Base-by-base conservation (phyloP, 2,113 vertebrate species). In the Thryonomys swinderianus region DNA sequence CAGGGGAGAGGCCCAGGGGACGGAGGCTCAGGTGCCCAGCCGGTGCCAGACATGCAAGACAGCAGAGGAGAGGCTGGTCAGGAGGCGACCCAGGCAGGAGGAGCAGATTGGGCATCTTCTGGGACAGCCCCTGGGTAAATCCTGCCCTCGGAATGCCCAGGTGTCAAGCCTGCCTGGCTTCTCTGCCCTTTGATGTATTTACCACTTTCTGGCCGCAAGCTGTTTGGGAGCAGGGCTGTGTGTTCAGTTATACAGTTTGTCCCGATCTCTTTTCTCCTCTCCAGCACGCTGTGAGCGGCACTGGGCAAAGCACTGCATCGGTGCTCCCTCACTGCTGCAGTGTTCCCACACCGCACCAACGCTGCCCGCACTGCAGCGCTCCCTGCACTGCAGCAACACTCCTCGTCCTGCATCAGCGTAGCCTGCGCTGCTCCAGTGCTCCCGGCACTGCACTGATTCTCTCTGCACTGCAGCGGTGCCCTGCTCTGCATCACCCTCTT, bases 261-360 rank as follows among this genome's bases (percentile, higher is more conserved):
- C 45, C 45, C 34, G 42, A 0, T 7, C 61, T 55, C 55, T 85
- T 37, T 67, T 30, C 59, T 69, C 2, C 17, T 2, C 64, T 62
- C 42, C 23, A n/a, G 4, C 6, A 0, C 20, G 0, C 20, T 1
- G 2, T n/a, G 20, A 66, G 2, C 62, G 10, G 5, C 25, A 9
- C 13, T 1, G 76, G 66, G 57, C 62, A 59, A 2, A 27, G 53
- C 20, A 3, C 14, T 0, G 62, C 1, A 3, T 27, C 5, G 42
- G 25, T 7, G 40, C 69, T 45, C 71, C 71, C 71, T 25, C 25
- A 14, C 18, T 12, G 40, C 53, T 30, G 30, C 20, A 79, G 16
- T 27, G 42, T 3, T 16, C 23, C 14, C 20, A 55, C 4, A 27
- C 32, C 27, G 23, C 69, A 30, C 27, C 61, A 16, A 1, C 17